Evolutionary conservation across 2,113 vertebrate species (phyloP), one percentile per base, ranked within the genome.

Genomic region (Monopterus albus): DNA sequence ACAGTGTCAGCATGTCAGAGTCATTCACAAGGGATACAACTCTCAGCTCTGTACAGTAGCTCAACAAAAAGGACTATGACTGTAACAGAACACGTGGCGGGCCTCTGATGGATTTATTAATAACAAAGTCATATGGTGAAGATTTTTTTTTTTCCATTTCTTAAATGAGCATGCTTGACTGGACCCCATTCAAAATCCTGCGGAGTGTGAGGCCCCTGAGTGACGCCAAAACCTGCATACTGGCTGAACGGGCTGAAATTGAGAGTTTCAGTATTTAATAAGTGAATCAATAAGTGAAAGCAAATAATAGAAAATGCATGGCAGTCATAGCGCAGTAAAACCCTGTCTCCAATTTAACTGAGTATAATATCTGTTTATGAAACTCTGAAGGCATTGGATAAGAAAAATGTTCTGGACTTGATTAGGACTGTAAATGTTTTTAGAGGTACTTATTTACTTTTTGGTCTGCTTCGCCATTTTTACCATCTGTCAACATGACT

Each of bases 221-320:
- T 26, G 75, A 81, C 40, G 85, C 83, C 75, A 85, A 87, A 90
- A 89, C 88, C 87, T 59, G 66, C 81, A 63, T 80, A 72, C 69
- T 53, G 78, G 79, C 72, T 79, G 84, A 90, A 81, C 68, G 39
- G 18, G 73, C 85, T 76, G 82, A 89, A 90, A 92, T 92, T 83
- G 87, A 81, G 86, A 84, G 87, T 91, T 91, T 89, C 86, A 77
- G 87, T 87, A 87, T 88, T 85, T 71, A 75, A 79, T 31, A 31
- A 31, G 29, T 31, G 29, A 31, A 31, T 31, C 29, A 31, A 31
- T 31, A 88, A 90, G 88, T 76, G 79, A 89, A 92, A 87, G 86
- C 79, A 88, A 88, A 90, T 92, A 92, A 92, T 93, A 90, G 85
- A 92, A 92, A 93, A 88, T 90, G 86, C 69, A 92, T 91, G 89